A percentile compares a stretch with the other conserved stretches of the same genome.
These are phyloP conservation scores for Rhabdornis inornatus DNA, from an alignment of 2,113 vertebrate species.

Conservation along the genomic window DNA sequence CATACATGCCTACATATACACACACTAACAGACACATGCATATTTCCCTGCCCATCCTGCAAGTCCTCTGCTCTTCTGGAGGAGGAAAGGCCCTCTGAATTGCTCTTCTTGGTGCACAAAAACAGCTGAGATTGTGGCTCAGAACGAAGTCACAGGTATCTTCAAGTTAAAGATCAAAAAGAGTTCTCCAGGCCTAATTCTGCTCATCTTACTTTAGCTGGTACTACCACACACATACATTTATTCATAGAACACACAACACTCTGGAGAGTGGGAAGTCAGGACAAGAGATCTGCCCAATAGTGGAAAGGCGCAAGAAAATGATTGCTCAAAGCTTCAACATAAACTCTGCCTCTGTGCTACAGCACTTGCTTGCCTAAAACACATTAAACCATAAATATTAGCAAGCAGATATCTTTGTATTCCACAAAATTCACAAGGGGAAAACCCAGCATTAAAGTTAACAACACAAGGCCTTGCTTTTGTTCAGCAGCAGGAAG, in stretches of 20 bases:
- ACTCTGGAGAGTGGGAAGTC: neutral
- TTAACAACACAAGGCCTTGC: neutral
- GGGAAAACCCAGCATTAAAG: neutral
- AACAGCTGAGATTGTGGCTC: neutral
- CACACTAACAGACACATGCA: rapidly evolving
- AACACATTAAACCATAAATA: neutral
- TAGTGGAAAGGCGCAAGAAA: neutral
- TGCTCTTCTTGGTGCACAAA: neutral
- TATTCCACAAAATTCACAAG: neutral
- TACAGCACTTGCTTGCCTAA: neutral
- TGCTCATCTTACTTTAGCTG: neutral
- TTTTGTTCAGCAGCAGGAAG: neutral
- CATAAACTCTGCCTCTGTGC: neutral
- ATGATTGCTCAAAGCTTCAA: neutral
- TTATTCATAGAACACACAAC: neutral
- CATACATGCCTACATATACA: rapidly evolving
- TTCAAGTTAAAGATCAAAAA: neutral
- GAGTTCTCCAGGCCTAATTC: neutral
- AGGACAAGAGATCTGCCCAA: neutral
- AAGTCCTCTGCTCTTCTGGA: neutral
- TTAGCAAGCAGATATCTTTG: neutral
- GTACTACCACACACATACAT: neutral
- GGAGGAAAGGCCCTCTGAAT: neutral
- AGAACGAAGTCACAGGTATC: neutral
- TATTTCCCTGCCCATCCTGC: neutral